Base-by-base conservation (phyloP, 2,888 invertebrate genomes). In the Cecidostiba fungosa region DNA sequence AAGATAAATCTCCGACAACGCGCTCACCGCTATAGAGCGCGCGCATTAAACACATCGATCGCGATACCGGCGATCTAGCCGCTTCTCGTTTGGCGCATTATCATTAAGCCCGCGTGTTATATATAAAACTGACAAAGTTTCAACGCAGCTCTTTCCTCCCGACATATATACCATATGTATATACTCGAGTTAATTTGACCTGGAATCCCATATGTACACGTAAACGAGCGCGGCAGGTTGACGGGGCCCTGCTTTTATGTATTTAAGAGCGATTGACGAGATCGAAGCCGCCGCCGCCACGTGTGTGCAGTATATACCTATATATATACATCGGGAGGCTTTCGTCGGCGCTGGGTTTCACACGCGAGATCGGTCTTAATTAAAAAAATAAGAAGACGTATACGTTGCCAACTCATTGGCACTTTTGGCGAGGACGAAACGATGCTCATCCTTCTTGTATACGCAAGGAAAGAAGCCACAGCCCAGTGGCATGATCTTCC, bases 121-220 rank as follows among this genome's bases (percentile, higher is more conserved):
- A n/a, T n/a, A 6, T 66, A 72, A 81, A 77, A 85, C 76, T 72
- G 77, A 70, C 80, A 59, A 80, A 80, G 62, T 59, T 32, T 70
- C 70, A 19, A 29, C 23, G 36, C 12, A 19, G 26, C 74, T 70
- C 66, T 66, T 66, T 66, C 23, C 29, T 66, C 12, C 66, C 62
- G 26, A 23, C 0, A 4, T 14, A 6, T 16, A 16, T 47, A 10
- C 19, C n/a, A 19, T 23, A n/a, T 16, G 1, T 16, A 50, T 16
- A 50, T 19, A 43, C 66, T 81, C 76, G 66, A 66, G 12, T 77
- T 82, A 82, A 82, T 73, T 82, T 82, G 85, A 85, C 82, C 85
- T 82, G 77, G 73, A 85, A 85, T 85, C 82, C 77, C 76, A 39
- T 73, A 47, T 39, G 69, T 59, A 19, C 32, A 66, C 36, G 39